A percentile compares a stretch with the other conserved stretches of the same genome.
phyloP scores from a whole-genome alignment of 2,797 vertebrate genomes.

The Craterocephalus amniculus region DNA sequence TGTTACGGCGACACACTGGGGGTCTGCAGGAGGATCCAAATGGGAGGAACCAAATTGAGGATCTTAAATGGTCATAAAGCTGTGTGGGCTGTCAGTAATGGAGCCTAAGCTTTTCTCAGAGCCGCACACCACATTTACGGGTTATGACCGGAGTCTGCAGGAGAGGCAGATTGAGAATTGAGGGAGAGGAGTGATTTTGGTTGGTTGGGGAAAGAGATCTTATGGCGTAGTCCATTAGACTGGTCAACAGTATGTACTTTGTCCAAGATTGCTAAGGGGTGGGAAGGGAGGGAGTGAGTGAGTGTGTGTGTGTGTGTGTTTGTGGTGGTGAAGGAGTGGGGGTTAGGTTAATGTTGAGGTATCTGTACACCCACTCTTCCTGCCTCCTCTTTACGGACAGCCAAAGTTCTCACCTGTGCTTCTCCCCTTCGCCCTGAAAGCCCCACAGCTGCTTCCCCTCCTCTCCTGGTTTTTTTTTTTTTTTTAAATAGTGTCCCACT shows the following conservation, averaged over 20 bases:
- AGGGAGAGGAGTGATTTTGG: constrained; percentile 69
- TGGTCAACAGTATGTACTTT: constrained; percentile 75
- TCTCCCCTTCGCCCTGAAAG: constrained; percentile 41
- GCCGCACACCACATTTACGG: constrained; percentile 58
- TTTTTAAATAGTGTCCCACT: constrained; percentile 74
- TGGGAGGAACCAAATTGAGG: constrained; percentile 79
- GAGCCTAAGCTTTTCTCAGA: constrained; percentile 68
- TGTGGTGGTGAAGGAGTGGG: constrained; percentile 3
- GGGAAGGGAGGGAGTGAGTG: constrained; percentile 28
- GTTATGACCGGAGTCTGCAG: constrained; percentile 70
- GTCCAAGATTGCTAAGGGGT: constrained; percentile 58
- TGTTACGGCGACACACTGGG: constrained; percentile 42
- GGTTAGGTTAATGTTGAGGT: constrained; percentile 51
- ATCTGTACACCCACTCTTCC: constrained; percentile 48
- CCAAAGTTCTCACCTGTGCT: constrained; percentile 60
- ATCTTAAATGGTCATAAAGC: constrained; percentile 82
- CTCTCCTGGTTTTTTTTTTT: constrained; percentile 33
- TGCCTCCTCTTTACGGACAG: constrained; percentile 42
- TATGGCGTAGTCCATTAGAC: constrained; percentile 74
- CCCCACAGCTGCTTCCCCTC: constrained; percentile 25
- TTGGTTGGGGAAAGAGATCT: constrained; percentile 44
- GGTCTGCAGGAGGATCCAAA: constrained; percentile 48
- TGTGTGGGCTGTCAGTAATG: constrained; percentile 81
- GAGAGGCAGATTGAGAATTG: constrained; percentile 66
- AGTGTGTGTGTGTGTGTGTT: constrained; percentile 16